A percentile compares a stretch with the other conserved stretches of the same genome.
phyloP scores from a whole-genome alignment of 2,113 vertebrate genomes.

The Onychorhynchus coronatus region DNA sequence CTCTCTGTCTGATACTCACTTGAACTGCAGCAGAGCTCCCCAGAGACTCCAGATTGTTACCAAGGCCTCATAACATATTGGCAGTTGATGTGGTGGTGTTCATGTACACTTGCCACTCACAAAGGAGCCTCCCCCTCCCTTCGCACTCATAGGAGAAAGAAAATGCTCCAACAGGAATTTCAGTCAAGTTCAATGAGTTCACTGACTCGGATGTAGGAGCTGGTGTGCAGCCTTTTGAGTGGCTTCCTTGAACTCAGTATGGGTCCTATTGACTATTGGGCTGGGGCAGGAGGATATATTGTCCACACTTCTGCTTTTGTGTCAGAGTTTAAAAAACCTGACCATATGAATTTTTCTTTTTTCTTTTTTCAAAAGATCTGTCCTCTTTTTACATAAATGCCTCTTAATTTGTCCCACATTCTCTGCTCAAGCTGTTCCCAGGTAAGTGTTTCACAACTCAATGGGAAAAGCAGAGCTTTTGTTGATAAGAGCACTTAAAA shows the following conservation, averaged over 20 bases:
- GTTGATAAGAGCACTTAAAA: neutral
- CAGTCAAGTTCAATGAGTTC: conserved; percentile 69
- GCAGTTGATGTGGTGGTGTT: conserved; percentile 94
- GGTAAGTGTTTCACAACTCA: conserved; percentile 16
- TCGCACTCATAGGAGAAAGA: conserved; percentile 62
- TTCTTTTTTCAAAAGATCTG: neutral
- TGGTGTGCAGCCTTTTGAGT: neutral
- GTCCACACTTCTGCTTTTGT: neutral
- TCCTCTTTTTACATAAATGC: neutral
- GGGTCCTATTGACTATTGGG: neutral
- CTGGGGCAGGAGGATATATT: neutral
- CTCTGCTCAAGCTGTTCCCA: conserved; percentile 17
- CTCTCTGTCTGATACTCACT: conserved; percentile 97
- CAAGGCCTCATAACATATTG: conserved; percentile 97
- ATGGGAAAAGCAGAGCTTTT: conserved; percentile 10
- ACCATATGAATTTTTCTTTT: neutral
- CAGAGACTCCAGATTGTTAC: conserved; percentile 94
- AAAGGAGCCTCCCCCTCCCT: conserved; percentile 68
- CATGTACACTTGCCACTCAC: conserved; percentile 96
- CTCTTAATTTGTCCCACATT: neutral
- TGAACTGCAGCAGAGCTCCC: conserved; percentile 93
- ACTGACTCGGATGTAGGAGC: conserved; percentile 15
- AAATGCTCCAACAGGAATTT: conserved; percentile 69
- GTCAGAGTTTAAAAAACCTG: neutral
- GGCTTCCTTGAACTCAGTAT: neutral